Evolutionary conservation across 2,113 vertebrate species (phyloP).

Genomic region (Polypterus senegalus): DNA sequence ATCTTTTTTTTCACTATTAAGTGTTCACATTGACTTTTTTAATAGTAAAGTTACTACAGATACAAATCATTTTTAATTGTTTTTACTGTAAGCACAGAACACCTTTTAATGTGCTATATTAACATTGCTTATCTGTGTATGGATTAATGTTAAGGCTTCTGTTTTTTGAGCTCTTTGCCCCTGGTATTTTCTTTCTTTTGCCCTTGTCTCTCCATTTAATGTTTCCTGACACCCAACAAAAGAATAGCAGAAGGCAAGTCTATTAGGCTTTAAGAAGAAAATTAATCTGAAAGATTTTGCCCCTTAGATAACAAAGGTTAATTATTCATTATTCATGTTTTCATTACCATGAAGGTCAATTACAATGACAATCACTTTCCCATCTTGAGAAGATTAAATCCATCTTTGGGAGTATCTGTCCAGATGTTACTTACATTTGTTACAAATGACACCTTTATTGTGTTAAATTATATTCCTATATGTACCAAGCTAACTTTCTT

Average conservation of each 20-base stretch:
- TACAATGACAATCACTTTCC: slow-evolving; percentile 16
- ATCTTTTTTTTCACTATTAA: too few relatives aligned
- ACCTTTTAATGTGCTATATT: too few relatives aligned
- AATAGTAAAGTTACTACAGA: too few relatives aligned
- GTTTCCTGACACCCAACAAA: slow-evolving; percentile 21
- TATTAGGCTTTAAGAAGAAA: slow-evolving; percentile 18
- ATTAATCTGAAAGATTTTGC: slow-evolving; percentile 14
- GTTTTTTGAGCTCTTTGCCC: slow-evolving; percentile 22
- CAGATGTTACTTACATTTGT: too few relatives aligned
- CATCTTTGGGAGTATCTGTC: not conserved
- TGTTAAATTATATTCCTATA: too few relatives aligned
- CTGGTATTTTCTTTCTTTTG: slow-evolving; percentile 26
- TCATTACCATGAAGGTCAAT: slow-evolving; percentile 23
- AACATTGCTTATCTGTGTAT: too few relatives aligned
- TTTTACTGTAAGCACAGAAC: too few relatives aligned
- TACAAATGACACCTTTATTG: too few relatives aligned
- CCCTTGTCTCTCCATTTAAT: slow-evolving; percentile 31
- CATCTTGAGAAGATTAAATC: slow-evolving; percentile 15
- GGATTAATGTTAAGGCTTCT: too few relatives aligned
- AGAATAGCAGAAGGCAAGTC: slow-evolving; percentile 18
- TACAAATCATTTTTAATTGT: too few relatives aligned
- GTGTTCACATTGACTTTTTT: too few relatives aligned
- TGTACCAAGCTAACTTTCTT: too few relatives aligned
- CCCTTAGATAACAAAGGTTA: slow-evolving; percentile 14
- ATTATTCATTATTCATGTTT: slow-evolving; percentile 24